Evolutionary conservation across 1,140 invertebrate genomes (phyloP), one percentile per base, ranked within the genome.

Genomic region (Centruroides vittatus): DNA sequence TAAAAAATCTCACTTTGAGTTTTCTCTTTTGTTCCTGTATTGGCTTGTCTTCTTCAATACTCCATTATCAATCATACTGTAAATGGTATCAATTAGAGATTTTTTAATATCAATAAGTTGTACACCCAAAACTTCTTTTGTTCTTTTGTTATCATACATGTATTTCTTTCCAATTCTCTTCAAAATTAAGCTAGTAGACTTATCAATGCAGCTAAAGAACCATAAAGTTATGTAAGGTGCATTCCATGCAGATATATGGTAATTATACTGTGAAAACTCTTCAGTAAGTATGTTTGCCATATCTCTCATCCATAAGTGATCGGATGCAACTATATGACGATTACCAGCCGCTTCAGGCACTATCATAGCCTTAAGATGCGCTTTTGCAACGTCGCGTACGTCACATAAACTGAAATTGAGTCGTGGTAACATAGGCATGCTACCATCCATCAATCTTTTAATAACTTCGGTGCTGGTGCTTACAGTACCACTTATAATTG

Each of bases 311-410:
- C 76, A 78, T 41, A 75, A 65, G 58, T 72, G 72, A 5, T 68
- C 67, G 10, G 71, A 71, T 23, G 65, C 60, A 46, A 78, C 61
- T 13, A 78, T 67, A 60, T 76, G 73, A 12, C 77, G 68, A 62
- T 77, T 66, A 68, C 78, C 78, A 58, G 73, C 77, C 23, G 78
- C 76, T 61, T 79, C 75, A 12, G 73, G 70, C 9, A 72, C 60
- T 5, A 70, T 74, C 71, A 82, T 75, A 11, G 80, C 79, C 66
- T 75, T 73, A 56, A 81, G 69, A 65, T 82, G 80, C 10, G 79
- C 80, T 46, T 65, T 51, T 6, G 80, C 80, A 8, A 81, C 80
- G 69, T 81, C 80, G 47, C 80, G 70, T 5, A 81, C 79, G 67
- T 81, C 80, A 59, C 78, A 75, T 23, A 79, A 61, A 3, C 72